These are phyloP conservation scores for Microplitis deprimator DNA, from an alignment of 2,888 invertebrate species.

Conservation along the genomic window DNA sequence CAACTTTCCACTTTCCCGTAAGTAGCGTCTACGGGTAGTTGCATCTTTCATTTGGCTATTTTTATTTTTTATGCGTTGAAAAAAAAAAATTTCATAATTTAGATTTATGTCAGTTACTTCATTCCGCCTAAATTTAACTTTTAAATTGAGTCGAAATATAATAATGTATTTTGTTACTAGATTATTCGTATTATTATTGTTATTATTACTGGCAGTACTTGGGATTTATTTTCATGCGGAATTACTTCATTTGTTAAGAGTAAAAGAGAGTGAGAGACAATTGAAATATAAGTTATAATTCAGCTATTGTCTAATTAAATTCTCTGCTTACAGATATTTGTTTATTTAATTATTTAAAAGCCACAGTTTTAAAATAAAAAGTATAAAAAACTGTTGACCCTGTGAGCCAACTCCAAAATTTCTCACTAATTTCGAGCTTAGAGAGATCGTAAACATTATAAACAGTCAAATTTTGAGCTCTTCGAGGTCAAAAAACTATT, in stretches of 20 bases:
- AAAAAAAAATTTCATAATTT: not conserved
- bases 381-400: no score
- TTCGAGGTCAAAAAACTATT: no score
- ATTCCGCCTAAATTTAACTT: not conserved
- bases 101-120: not conserved
- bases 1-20: conserved; percentile 64
- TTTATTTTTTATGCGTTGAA: conserved; percentile 15
- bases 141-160: not conserved
- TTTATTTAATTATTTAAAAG: not conserved
- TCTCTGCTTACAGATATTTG: conserved; percentile 57
- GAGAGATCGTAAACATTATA: no score
- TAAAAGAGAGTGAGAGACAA: conserved; percentile 9
- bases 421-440: no score
- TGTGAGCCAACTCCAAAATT: no score
- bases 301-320: conserved; percentile 43
- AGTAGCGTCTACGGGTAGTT: conserved; percentile 56
- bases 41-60: conserved; percentile 53
- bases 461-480: no score
- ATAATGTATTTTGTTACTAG: not conserved
- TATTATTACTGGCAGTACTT: not conserved
- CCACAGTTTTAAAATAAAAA: not conserved
- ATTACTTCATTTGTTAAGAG: not conserved
- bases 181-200: not conserved
- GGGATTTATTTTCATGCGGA: not conserved
- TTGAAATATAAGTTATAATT: conserved; percentile 11